Percentiles rank a stretch among this genome's conserved stretches.
These are phyloP conservation scores for Laspeyria flexula DNA, from an alignment of 2,888 invertebrate genomes.

Conservation along the genomic window DNA sequence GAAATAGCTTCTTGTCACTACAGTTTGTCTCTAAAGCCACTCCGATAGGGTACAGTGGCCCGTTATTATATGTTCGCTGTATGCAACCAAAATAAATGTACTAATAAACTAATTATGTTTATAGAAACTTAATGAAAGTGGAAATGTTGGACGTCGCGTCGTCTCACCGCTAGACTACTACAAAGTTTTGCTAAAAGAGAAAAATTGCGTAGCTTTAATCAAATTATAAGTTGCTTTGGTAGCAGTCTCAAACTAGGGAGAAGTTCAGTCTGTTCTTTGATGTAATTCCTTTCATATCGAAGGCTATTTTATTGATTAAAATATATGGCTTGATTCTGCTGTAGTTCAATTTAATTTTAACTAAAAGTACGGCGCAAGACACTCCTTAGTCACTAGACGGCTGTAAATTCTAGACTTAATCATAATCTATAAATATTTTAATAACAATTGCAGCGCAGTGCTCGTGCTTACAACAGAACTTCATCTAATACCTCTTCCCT, in stretches of 20 bases:
- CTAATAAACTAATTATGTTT: constrained; percentile 31
- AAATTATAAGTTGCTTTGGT: constrained; percentile 37
- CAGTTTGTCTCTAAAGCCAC: constrained; percentile 56
- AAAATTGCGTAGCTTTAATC: constrained; percentile 41
- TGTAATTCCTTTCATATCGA: constrained; percentile 1
- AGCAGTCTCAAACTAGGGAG: constrained; percentile 12
- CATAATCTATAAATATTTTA: constrained; percentile 41
- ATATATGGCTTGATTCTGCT: not conserved
- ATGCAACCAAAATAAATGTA: constrained; percentile 5
- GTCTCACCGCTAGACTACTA: constrained; percentile 13
- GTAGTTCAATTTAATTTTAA: not conserved
- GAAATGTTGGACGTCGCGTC: constrained; percentile 19
- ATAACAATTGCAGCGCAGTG: constrained; percentile 27
- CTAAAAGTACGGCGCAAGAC: not conserved
- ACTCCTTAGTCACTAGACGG: not conserved
- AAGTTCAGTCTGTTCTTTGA: not conserved
- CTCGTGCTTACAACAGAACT: constrained; percentile 17
- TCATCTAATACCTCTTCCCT: constrained; percentile 27
- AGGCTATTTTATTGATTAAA: constrained; percentile 3
- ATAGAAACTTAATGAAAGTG: constrained; percentile 32
- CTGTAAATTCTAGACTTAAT: constrained; percentile 26
- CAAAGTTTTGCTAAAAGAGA: constrained; percentile 36
- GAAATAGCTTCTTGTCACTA: constrained; percentile 62
- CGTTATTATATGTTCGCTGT: constrained; percentile 18
- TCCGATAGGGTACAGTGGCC: constrained; percentile 29